These are phyloP conservation scores for Eidolon helvum DNA, from an alignment of 2,113 vertebrate species.

Conservation along the genomic window DNA sequence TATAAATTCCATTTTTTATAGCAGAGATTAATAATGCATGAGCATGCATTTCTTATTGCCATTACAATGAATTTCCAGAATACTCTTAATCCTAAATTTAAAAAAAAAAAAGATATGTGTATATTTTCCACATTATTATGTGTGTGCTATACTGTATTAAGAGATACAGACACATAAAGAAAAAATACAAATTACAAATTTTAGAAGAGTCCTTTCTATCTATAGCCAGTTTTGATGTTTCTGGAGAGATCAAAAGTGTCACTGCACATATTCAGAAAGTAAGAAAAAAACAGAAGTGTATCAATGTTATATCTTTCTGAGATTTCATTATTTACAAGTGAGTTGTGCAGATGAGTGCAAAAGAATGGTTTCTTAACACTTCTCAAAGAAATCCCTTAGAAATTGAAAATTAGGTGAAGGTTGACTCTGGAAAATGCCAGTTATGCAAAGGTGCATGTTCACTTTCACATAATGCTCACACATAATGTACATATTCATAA, in stretches of 20 bases:
- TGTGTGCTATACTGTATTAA: background rate
- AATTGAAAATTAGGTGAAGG: background rate
- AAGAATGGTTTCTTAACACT: background rate
- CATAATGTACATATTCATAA: background rate
- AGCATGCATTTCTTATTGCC: constrained; percentile 56
- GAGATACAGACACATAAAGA: background rate
- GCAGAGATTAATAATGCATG: constrained; percentile 83
- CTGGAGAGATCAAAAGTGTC: constrained; percentile 40
- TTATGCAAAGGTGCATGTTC: background rate
- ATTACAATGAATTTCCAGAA: constrained; percentile 74
- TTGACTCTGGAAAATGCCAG: background rate
- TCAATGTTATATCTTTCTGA: background rate
- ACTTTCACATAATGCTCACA: background rate
- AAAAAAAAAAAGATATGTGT: constrained; percentile 46
- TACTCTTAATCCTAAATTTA: constrained; percentile 73
- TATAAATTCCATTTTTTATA: constrained; percentile 80
- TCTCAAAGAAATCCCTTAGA: background rate
- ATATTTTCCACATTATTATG: background rate
- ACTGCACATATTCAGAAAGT: constrained; percentile 9
- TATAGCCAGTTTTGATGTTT: background rate
- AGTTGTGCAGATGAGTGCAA: background rate
- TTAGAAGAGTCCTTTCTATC: background rate
- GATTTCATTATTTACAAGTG: background rate
- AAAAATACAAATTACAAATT: constrained; percentile 20
- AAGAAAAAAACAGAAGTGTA: constrained; percentile 29